A percentile compares a stretch with the other conserved stretches of the same genome.
phyloP scores from a whole-genome alignment of 2,888 invertebrate species.

The Portevinia maculata region DNA sequence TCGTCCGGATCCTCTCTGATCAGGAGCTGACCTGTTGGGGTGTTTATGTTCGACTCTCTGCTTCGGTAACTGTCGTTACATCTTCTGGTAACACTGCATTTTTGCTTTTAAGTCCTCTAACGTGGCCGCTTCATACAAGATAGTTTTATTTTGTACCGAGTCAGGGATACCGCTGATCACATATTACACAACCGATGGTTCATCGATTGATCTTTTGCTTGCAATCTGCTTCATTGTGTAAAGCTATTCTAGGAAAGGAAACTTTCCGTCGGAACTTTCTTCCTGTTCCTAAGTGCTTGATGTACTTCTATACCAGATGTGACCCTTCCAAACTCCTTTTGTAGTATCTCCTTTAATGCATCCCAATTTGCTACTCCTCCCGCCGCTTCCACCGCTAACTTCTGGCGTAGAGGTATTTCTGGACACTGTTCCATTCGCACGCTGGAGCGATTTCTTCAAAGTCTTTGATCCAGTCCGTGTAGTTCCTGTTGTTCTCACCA shows the following conservation, averaged over 20 bases:
- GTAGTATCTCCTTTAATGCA: conserved; percentile 7
- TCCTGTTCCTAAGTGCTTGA: conserved; percentile 2
- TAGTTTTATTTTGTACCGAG: neutral
- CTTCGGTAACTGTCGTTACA: conserved; percentile 1
- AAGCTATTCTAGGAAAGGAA: conserved; percentile 37
- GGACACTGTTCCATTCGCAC: conserved; percentile 20
- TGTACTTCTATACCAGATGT: conserved; percentile 19
- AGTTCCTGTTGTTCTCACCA: neutral
- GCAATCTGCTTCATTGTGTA: conserved; percentile 35
- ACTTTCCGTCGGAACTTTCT: conserved; percentile 23
- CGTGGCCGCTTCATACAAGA: conserved; percentile 12
- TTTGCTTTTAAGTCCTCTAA: conserved; percentile 1
- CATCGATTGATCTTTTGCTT: conserved; percentile 5
- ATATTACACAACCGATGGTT: conserved; percentile 16
- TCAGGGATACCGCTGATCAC: conserved; percentile 18
- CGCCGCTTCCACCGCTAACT: neutral
- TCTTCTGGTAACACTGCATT: conserved; percentile 1
- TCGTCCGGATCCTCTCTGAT: neutral
- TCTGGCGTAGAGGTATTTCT: conserved; percentile 21
- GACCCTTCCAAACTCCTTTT: conserved; percentile 24
- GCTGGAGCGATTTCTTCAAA: conserved; percentile 3
- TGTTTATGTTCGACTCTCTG: neutral
- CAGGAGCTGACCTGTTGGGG: neutral
- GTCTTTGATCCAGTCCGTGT: neutral
- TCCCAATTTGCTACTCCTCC: conserved; percentile 14